A percentile compares a stretch with the other conserved stretches of the same genome.
These are phyloP conservation scores for Thunnus maccoyii DNA, from an alignment of 2,113 vertebrate species.

Conservation along the genomic window DNA sequence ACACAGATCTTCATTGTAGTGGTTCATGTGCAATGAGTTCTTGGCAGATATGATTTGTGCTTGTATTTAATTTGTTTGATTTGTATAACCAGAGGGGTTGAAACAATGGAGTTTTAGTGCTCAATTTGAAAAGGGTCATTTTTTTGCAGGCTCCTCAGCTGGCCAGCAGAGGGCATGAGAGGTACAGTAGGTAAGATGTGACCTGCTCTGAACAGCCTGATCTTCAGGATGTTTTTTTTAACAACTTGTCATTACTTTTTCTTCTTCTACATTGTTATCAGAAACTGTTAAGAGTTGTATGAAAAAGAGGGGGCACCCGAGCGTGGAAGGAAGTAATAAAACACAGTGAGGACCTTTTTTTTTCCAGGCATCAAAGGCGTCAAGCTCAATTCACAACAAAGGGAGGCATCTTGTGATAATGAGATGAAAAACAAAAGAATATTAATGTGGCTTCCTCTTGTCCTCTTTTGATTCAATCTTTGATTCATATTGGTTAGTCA, in stretches of 20 bases:
- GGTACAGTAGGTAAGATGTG: not conserved
- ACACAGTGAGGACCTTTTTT: not conserved
- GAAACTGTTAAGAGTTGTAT: not conserved
- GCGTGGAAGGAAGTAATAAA: not conserved
- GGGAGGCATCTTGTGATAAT: too few species aligned
- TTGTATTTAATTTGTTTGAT: too few species aligned
- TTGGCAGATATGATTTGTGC: too few species aligned
- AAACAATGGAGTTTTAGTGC: too few species aligned
- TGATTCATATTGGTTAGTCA: not conserved
- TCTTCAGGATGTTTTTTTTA: not conserved
- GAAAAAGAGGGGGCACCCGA: too few species aligned
- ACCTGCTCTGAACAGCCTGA: not conserved
- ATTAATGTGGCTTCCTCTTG: too few species aligned
- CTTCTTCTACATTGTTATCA: not conserved
- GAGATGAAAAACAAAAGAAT: too few species aligned
- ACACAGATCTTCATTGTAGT: too few species aligned
- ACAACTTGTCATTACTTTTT: not conserved
- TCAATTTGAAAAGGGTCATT: too few species aligned
- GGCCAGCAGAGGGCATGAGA: constrained; percentile 65
- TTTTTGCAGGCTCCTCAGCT: not conserved
- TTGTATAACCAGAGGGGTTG: too few species aligned
- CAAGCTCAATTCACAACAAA: not conserved
- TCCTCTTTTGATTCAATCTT: too few species aligned
- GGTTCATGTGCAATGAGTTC: too few species aligned
- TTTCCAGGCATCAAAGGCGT: not conserved